These are phyloP conservation scores for Pogonus chalceus DNA, from an alignment of 1,140 invertebrate species.

Conservation along the genomic window DNA sequence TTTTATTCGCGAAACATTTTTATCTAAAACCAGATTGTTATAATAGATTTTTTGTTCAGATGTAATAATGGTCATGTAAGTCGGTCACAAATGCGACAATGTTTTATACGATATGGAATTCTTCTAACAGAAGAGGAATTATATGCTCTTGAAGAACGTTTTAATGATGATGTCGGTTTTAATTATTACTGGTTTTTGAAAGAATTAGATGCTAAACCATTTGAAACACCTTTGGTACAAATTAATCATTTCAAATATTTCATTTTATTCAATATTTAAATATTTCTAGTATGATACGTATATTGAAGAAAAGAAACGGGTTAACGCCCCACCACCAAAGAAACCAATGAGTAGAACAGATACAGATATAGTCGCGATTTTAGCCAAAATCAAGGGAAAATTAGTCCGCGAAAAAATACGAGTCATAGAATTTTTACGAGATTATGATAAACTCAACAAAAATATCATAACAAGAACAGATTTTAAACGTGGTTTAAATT, in stretches of 20 bases:
- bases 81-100: constrained; percentile 53
- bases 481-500: constrained; percentile 51
- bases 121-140: constrained; percentile 50
- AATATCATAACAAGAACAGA: constrained; percentile 46
- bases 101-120: constrained; percentile 49
- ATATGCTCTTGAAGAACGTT: constrained; percentile 52
- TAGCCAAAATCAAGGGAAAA: constrained; percentile 62
- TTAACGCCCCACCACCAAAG: constrained; percentile 29
- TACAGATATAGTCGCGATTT: constrained; percentile 52
- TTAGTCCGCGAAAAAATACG: constrained; percentile 52
- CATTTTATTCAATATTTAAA: no score
- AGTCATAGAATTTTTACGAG: constrained; percentile 49
- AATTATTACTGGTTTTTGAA: constrained; percentile 54
- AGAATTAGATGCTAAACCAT: constrained; percentile 40
- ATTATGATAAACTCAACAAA: constrained; percentile 50
- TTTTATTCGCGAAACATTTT: neutral
- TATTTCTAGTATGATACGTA: constrained; percentile 24
- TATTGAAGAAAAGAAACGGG: constrained; percentile 27
- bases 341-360: constrained; percentile 31
- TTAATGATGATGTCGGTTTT: constrained; percentile 58
- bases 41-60: constrained; percentile 30
- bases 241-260: no score
- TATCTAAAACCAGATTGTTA: neutral
- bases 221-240: constrained; percentile 34
- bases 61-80: constrained; percentile 56